phyloP scores from a whole-genome alignment of 2,113 vertebrate species.

The Chaenocephalus aceratus region DNA sequence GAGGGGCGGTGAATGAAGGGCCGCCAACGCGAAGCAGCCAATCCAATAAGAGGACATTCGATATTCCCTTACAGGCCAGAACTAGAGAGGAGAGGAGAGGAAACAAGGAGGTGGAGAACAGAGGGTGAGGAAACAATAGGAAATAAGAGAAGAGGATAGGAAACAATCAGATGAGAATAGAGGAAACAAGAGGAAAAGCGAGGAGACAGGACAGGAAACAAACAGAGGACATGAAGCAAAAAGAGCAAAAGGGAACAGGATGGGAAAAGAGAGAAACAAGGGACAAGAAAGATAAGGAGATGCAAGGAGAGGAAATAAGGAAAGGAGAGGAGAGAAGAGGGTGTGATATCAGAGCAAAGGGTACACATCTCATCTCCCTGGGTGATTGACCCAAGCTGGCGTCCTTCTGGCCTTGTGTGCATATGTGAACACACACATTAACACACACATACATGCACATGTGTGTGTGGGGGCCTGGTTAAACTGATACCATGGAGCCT shows the following conservation, averaged over 20 bases:
- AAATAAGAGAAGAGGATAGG: not conserved
- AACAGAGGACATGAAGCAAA: not conserved
- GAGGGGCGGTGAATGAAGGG: constrained; percentile 52
- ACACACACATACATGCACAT: not conserved
- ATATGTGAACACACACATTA: not conserved
- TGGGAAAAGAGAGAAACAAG: not conserved
- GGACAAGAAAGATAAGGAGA: no score
- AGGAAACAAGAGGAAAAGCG: not conserved
- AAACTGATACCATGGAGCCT: not conserved
- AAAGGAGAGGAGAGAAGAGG: not conserved
- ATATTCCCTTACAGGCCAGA: constrained; percentile 71
- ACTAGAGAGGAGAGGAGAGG: constrained; percentile 20
- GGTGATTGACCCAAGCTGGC: constrained; percentile 46
- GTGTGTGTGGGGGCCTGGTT: not conserved
- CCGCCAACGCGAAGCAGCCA: constrained; percentile 78
- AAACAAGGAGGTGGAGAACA: not conserved
- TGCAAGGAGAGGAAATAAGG: not conserved
- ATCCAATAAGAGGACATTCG: constrained; percentile 83
- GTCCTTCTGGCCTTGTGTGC: constrained; percentile 26
- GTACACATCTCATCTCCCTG: constrained; percentile 37
- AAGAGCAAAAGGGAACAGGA: not conserved
- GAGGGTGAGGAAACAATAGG: not conserved
- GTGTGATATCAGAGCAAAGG: constrained; percentile 39
- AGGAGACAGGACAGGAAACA: no score
- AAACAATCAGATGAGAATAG: not conserved